Evolutionary conservation across 2,888 invertebrate species (phyloP).

Genomic region (Anoplius nigerrimus): DNA sequence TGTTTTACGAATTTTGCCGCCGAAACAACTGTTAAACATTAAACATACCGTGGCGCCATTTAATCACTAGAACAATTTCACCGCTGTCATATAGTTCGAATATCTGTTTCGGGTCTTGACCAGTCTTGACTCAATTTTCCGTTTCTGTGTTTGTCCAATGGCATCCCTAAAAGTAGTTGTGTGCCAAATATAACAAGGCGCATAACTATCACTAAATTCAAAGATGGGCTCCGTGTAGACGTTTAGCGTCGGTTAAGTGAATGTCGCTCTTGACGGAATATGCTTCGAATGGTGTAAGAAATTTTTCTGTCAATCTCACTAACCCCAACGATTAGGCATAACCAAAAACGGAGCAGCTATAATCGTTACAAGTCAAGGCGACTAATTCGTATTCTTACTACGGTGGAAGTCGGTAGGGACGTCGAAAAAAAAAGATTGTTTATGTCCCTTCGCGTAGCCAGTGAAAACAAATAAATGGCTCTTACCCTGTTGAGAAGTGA

Average conservation of each 20-base stretch:
- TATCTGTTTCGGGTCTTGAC: no score
- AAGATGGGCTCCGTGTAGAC: conserved; percentile 14
- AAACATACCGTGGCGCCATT: no score
- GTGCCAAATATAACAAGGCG: conserved; percentile 14
- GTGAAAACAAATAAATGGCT: conserved; percentile 12
- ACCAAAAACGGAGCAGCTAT: not conserved
- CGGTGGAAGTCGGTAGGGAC: conserved; percentile 7
- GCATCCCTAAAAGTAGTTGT: not conserved
- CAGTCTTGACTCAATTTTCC: no score
- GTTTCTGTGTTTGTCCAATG: not conserved
- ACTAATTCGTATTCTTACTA: not conserved
- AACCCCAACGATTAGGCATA: not conserved
- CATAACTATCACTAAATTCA: conserved; percentile 8
- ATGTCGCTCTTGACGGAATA: conserved; percentile 33
- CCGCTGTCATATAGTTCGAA: no score
- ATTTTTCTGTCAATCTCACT: not conserved
- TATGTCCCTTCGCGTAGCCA: not conserved
- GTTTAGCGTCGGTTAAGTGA: conserved; percentile 36
- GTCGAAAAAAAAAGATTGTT: conserved; percentile 27
- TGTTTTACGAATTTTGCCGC: no score
- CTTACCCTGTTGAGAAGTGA: not conserved
- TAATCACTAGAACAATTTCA: no score
- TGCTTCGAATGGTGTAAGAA: conserved; percentile 7
- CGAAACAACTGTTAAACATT: no score
- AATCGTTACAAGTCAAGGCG: not conserved